These are phyloP conservation scores for Bufo gargarizans DNA, from an alignment of 2,113 vertebrate genomes.

Conservation along the genomic window DNA sequence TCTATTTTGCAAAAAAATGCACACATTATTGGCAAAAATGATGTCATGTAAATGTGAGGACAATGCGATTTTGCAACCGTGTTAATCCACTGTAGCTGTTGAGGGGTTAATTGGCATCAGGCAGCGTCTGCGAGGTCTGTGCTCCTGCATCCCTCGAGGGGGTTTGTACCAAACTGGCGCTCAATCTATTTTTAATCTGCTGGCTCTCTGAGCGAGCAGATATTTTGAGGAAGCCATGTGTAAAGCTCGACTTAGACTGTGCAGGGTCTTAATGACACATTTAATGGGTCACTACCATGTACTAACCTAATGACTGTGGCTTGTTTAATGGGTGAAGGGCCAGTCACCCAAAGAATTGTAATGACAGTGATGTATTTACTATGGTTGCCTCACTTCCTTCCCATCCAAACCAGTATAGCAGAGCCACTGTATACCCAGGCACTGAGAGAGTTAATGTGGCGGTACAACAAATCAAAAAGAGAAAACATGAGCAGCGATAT, in stretches of 20 bases:
- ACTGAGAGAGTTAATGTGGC: conserved; percentile 25
- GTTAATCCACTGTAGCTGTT: background rate
- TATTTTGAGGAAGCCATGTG: conserved; percentile 48
- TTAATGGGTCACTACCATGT: conserved; percentile 41
- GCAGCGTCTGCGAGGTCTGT: conserved; percentile 45
- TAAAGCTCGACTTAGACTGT: conserved; percentile 34
- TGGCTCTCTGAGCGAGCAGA: conserved; percentile 41
- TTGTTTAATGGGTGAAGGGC: conserved; percentile 38
- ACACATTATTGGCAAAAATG: background rate
- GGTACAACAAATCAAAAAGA: conserved; percentile 18
- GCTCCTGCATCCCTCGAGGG: conserved; percentile 41
- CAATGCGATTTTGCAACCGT: background rate
- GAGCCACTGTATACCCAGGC: background rate
- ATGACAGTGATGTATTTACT: conserved; percentile 33
- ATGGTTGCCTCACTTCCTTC: background rate
- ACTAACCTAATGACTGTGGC: conserved; percentile 28
- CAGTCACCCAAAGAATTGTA: conserved; percentile 1
- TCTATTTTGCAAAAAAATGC: background rate
- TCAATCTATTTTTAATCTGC: conserved; percentile 57
- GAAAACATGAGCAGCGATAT: conserved; percentile 26
- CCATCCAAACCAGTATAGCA: background rate
- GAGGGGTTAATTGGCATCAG: conserved; percentile 48
- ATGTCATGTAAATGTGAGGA: background rate
- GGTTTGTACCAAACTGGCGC: conserved; percentile 50
- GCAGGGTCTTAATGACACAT: conserved; percentile 32